Evolutionary conservation across 2,113 vertebrate species (phyloP).

Genomic region (Lophius piscatorius): DNA sequence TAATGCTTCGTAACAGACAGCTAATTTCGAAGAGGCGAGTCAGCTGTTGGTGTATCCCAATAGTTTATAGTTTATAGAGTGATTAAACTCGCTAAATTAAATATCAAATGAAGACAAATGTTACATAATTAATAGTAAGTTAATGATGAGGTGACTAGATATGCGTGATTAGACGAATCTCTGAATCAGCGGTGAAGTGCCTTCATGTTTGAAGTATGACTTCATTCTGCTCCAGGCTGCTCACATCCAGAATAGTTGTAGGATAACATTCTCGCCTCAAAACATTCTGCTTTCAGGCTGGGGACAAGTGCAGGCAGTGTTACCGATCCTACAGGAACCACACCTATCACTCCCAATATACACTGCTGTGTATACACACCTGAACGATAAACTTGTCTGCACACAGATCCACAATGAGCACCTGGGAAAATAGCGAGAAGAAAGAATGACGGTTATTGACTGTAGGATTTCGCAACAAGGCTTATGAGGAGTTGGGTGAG

Average conservation of each 20-base stretch:
- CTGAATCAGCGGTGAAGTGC: not conserved
- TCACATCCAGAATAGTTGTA: not conserved
- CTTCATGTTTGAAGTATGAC: not conserved
- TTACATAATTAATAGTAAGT: no score
- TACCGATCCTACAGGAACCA: constrained; percentile 32
- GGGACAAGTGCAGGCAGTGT: constrained; percentile 60
- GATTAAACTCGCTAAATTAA: not conserved
- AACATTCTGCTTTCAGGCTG: constrained; percentile 21
- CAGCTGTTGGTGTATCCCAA: not conserved
- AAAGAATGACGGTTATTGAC: constrained; percentile 36
- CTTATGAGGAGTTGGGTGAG: not conserved
- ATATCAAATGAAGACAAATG: not conserved
- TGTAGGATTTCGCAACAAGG: constrained; percentile 1
- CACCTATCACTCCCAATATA: constrained; percentile 38
- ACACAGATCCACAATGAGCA: constrained; percentile 97
- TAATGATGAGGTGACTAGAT: no score
- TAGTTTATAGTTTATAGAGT: not conserved
- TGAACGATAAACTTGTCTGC: constrained; percentile 91
- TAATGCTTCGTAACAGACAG: not conserved
- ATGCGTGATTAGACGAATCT: not conserved
- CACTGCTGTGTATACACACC: constrained; percentile 81
- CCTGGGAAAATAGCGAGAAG: constrained; percentile 78
- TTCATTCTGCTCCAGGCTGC: not conserved
- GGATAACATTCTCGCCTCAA: constrained; percentile 14
- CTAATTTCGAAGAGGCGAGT: not conserved